Base-by-base conservation (phyloP, 2,888 invertebrate genomes). In the Philhelius pedissequus region DNA sequence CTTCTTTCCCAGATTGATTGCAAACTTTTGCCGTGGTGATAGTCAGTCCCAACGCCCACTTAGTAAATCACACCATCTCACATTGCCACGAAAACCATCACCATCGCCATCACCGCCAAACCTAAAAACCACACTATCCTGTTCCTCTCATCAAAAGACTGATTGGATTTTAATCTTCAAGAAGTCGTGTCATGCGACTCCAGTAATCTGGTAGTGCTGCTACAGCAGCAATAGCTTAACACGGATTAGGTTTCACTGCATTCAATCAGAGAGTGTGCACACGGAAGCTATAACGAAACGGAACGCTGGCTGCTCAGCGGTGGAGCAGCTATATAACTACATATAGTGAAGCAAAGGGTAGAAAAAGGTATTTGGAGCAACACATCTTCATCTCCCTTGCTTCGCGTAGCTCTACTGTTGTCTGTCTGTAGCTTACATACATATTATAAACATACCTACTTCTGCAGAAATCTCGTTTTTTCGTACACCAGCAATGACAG, bases 131-230 rank as follows among this genome's bases (percentile, higher is more conserved):
- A 32, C 4, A 35, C 70, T 54, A 79, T 84, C 75, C 79, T 54
- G 70, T 70, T 71, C 75, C 62, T 60, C 40, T 43, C 43, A 62
- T 43, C 62, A 43, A 43, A 79, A 75, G 79, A 79, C 83, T 79
- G 83, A 84, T 84, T 79, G 83, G 79, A 84, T 84, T 84, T 84
- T 84, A 84, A 84, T 84, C 83, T 84, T 69, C 45, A 84, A 74
- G 78, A 79, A 84, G 70, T 79, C 83, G 83, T 84, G 79, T 84
- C 70, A 75, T 70, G 75, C 79, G 75, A 75, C 74, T 84, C 45
- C 75, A 75, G 75, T 84, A 79, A 79, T 84, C 83, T 74, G 58
- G 35, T 64, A 52, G 45, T 76, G 75, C n/a, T 30, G 50, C 52
- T 50, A 32, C 60, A 48, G 52, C 62, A 56, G 71, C 84, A 75